Evolutionary conservation across 2,113 vertebrate species (phyloP).

Genomic region (Indicator indicator): DNA sequence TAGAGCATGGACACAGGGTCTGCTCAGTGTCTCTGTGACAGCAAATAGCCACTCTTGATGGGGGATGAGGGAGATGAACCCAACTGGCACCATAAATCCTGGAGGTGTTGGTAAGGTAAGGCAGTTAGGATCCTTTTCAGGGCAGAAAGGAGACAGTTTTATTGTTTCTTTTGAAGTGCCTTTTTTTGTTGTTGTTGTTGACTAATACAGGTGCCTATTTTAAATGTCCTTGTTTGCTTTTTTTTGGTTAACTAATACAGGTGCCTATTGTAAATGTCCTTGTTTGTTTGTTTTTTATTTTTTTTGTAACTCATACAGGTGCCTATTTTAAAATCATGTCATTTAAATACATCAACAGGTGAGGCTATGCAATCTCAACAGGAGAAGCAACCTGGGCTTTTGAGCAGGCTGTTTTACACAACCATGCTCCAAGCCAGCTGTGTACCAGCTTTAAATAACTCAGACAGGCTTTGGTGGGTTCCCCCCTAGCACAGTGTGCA

Average conservation of each 20-base stretch:
- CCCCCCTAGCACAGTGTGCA: neutral
- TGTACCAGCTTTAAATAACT: neutral
- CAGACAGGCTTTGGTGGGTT: neutral
- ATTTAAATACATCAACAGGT: neutral
- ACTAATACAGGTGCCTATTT: conserved; percentile 24
- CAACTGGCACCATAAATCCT: conserved; percentile 44
- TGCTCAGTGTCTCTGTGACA: conserved; percentile 47
- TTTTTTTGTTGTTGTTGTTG: neutral
- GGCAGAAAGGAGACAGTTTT: conserved; percentile 28
- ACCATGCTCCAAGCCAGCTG: neutral
- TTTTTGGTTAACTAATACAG: neutral
- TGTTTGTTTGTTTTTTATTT: no score
- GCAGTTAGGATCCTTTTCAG: conserved; percentile 32
- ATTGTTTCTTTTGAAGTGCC: conserved; percentile 17
- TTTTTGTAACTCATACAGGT: neutral
- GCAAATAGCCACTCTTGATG: conserved; percentile 38
- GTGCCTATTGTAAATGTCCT: conserved; percentile 4
- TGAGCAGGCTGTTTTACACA: neutral
- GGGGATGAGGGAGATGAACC: conserved; percentile 33
- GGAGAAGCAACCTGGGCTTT: neutral
- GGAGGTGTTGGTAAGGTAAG: conserved; percentile 5
- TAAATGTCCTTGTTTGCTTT: neutral
- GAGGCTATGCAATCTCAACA: neutral
- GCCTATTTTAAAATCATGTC: neutral
- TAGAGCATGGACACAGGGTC: neutral